A percentile compares a stretch with the other conserved stretches of the same genome.
These are phyloP conservation scores for Hippoglossus hippoglossus DNA, from an alignment of 2,797 vertebrate species.

Conservation along the genomic window DNA sequence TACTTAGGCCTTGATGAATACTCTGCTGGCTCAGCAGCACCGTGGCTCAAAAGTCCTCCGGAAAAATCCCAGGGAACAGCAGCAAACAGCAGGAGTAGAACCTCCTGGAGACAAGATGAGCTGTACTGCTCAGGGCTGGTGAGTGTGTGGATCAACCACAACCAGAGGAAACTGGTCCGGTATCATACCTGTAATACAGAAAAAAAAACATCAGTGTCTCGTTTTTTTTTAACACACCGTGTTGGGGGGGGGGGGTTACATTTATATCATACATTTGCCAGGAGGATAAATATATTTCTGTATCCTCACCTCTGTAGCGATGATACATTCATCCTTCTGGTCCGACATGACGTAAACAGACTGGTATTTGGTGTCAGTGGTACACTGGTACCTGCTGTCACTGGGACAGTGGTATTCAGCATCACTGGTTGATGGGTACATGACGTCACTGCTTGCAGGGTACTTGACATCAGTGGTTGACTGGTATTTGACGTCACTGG, in stretches of 20 bases:
- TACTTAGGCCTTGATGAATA: conserved; percentile 60
- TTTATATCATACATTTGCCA: not conserved
- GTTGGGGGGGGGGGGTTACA: not conserved
- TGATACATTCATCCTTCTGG: conserved; percentile 98
- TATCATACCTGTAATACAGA: conserved; percentile 89
- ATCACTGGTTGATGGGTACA: conserved; percentile 68
- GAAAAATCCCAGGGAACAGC: conserved; percentile 89
- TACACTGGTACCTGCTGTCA: conserved; percentile 73
- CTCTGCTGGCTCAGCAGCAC: conserved; percentile 63
- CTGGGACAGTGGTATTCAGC: conserved; percentile 76
- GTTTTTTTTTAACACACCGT: not conserved
- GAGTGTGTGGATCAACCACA: conserved; percentile 51
- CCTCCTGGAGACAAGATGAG: conserved; percentile 90
- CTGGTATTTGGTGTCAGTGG: conserved; percentile 93
- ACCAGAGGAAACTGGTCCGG: conserved; percentile 57
- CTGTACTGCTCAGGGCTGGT: conserved; percentile 87
- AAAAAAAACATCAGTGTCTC: conserved; percentile 27
- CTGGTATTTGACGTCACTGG: conserved; percentile 89
- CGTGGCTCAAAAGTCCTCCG: conserved; percentile 74
- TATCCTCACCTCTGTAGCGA: conserved; percentile 95
- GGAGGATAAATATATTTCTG: not conserved
- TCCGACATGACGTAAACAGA: conserved; percentile 98
- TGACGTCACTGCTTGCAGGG: conserved; percentile 39
- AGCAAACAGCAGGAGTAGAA: conserved; percentile 95
- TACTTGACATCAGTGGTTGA: conserved; percentile 73